Conservation (phyloP, 1,140 invertebrate species). For the Macrobrachium rosenbergii region DNA sequence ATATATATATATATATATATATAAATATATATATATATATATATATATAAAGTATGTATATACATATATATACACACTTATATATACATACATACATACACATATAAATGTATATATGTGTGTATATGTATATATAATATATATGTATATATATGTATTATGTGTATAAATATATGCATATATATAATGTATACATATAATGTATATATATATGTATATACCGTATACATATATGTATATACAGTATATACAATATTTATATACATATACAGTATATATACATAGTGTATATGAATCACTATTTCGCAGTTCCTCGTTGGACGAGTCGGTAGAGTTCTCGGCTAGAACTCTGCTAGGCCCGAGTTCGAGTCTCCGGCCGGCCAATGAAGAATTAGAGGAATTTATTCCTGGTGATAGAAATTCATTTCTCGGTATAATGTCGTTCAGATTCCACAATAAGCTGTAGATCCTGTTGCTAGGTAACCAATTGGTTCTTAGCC, state of each 20-base stretch:
- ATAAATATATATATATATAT: no score
- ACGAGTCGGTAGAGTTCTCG: no score
- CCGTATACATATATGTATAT: background rate
- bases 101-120: background rate
- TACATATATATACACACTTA: background rate
- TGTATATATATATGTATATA: background rate
- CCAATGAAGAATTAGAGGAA: no score
- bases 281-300: background rate
- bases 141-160: background rate
- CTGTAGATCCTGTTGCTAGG: no score
- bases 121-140: background rate
- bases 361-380: no score
- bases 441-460: no score
- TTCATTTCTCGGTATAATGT: no score
- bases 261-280: background rate
- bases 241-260: conserved; percentile 1
- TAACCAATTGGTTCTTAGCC: no score
- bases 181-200: conserved; percentile 7
- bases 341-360: no score
- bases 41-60: background rate
- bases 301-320: no score
- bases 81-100: conserved; percentile 5
- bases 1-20: no score
- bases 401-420: no score
- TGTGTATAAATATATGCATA: background rate